These are phyloP conservation scores for Mormyrus lacerda DNA, from an alignment of 2,113 vertebrate genomes.

Conservation along the genomic window DNA sequence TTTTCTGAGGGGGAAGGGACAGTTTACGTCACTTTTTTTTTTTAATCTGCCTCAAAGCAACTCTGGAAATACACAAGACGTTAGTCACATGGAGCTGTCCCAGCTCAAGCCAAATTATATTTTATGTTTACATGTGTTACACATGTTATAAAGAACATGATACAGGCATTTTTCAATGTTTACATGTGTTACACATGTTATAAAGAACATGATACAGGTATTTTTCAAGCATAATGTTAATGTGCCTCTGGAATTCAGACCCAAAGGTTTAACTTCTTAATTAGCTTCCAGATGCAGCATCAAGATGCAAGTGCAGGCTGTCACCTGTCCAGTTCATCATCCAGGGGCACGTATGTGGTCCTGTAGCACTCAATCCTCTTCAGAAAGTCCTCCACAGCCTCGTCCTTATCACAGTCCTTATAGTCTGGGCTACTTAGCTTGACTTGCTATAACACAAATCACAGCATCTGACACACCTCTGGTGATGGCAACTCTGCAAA, in stretches of 20 bases:
- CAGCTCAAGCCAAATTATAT: neutral
- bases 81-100: neutral
- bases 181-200: neutral
- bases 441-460: conserved; percentile 65
- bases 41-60: neutral
- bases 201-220: neutral
- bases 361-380: conserved; percentile 84
- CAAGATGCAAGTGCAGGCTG: neutral
- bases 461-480: neutral
- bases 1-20: neutral
- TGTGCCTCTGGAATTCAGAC: neutral
- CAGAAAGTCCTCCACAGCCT: conserved; percentile 76
- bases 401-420: conserved; percentile 68
- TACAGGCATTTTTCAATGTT: neutral
- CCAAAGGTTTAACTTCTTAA: neutral
- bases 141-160: neutral
- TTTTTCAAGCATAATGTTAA: neutral
- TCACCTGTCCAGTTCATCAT: conserved; percentile 78
- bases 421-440: conserved; percentile 87
- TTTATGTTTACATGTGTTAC: neutral
- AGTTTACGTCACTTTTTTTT: neutral
- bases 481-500: neutral
- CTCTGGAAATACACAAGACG: neutral
- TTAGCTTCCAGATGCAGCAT: neutral
- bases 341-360: conserved; percentile 72